These are phyloP conservation scores for Drosophila ananassae DNA, from an alignment of 1,140 invertebrate genomes.

Conservation along the genomic window DNA sequence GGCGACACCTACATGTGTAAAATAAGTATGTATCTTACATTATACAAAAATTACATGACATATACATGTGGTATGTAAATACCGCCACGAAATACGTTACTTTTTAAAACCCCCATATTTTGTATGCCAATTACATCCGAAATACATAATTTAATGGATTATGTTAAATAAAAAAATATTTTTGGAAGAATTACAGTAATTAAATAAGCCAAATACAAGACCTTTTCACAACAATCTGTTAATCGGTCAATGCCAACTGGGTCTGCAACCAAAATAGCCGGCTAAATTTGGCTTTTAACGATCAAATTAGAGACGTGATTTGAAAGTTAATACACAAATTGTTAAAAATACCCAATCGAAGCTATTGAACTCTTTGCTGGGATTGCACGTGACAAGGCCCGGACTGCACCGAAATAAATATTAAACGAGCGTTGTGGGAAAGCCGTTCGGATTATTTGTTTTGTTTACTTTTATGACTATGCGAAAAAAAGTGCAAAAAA, in stretches of 20 bases:
- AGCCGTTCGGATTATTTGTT: conserved; percentile 10
- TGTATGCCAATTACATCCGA: not conserved
- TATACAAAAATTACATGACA: not conserved
- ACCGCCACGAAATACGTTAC: not conserved
- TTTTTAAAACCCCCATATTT: not conserved
- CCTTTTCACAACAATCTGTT: conserved; percentile 49
- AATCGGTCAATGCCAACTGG: conserved; percentile 62
- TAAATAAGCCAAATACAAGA: not conserved
- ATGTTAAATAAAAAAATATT: not conserved
- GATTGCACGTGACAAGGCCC: conserved; percentile 39
- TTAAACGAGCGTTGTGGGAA: conserved; percentile 7
- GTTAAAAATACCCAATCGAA: conserved; percentile 16
- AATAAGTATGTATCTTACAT: not conserved
- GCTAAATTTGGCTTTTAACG: conserved; percentile 11
- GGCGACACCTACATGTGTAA: not conserved
- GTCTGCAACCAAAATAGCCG: conserved; percentile 16
- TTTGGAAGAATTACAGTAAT: not conserved
- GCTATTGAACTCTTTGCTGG: conserved; percentile 57
- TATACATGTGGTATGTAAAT: not conserved
- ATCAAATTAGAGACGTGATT: conserved; percentile 21
- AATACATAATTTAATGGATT: not conserved
- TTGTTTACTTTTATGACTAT: conserved; percentile 34
- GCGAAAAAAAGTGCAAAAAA: conserved; percentile 19
- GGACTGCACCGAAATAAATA: conserved; percentile 11
- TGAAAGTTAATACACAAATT: conserved; percentile 50